These are phyloP conservation scores for Axea sp. DNA, from an alignment of 2,888 invertebrate genomes.

Conservation along the genomic window DNA sequence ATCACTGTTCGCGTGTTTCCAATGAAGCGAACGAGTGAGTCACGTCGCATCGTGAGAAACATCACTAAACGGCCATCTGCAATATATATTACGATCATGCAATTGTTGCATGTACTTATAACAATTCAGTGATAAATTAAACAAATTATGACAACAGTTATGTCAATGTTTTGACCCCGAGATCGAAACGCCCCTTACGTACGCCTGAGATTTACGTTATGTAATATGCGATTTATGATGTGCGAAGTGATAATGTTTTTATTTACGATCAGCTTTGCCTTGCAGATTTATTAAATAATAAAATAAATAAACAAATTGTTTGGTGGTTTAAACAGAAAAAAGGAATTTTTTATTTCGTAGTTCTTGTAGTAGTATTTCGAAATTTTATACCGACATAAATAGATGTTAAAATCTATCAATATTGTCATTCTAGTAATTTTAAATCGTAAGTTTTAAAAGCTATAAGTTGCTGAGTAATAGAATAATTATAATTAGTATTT, in stretches of 20 bases:
- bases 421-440: no score
- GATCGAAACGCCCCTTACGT: conserved; percentile 1
- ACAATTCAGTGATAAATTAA: conserved; percentile 30
- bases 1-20: background rate
- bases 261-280: conserved; percentile 8
- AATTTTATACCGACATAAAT: no score
- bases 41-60: conserved; percentile 48
- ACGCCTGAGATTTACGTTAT: conserved; percentile 10
- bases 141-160: conserved; percentile 45
- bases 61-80: conserved; percentile 31
- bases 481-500: no score
- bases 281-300: no score
- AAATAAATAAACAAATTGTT: no score
- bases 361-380: no score
- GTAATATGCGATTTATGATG: conserved; percentile 36
- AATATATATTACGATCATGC: conserved; percentile 6
- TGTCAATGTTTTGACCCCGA: conserved; percentile 26
- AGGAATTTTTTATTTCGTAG: no score
- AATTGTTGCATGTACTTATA: conserved; percentile 15
- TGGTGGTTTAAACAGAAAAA: no score
- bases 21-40: conserved; percentile 18
- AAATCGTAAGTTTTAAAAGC: no score
- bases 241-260: conserved; percentile 19
- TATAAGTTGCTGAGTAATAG: no score
- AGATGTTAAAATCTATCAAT: no score